These are phyloP conservation scores for Hyles euphorbiae DNA, from an alignment of 1,140 invertebrate genomes.

Conservation along the genomic window DNA sequence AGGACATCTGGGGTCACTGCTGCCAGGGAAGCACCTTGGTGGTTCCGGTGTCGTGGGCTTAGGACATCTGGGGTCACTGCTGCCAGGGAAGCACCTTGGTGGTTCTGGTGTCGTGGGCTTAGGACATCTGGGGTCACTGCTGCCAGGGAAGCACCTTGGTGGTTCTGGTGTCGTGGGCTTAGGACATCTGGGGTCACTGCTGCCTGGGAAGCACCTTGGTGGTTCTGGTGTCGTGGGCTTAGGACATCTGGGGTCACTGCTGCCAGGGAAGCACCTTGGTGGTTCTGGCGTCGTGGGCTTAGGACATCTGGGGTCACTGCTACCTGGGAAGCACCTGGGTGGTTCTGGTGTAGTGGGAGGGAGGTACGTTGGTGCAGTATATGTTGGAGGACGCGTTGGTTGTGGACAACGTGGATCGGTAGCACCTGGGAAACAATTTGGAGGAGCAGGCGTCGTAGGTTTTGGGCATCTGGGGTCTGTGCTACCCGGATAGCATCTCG, in stretches of 20 bases:
- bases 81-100: constrained; percentile 8
- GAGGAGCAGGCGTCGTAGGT: constrained; percentile 25
- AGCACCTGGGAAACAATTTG: constrained; percentile 49
- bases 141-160: constrained; percentile 9
- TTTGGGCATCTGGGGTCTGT: constrained; percentile 67
- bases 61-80: constrained; percentile 14
- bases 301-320: constrained; percentile 60
- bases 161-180: constrained; percentile 9
- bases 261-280: constrained; percentile 15
- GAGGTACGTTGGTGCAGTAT: background rate
- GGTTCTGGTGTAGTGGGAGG: constrained; percentile 21
- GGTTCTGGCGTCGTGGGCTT: constrained; percentile 34
- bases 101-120: constrained; percentile 6
- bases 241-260: constrained; percentile 56
- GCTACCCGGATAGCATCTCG: constrained; percentile 64
- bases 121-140: constrained; percentile 6
- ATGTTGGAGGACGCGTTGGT: constrained; percentile 21
- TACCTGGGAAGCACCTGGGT: constrained; percentile 62
- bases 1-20: constrained; percentile 48
- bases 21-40: constrained; percentile 39
- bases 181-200: constrained; percentile 12
- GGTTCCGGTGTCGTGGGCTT: constrained; percentile 24
- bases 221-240: constrained; percentile 30
- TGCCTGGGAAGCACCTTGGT: constrained; percentile 13
- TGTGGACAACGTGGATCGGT: constrained; percentile 64